phyloP scores from a whole-genome alignment of 2,888 invertebrate genomes.

The Branchinecta sandiegonensis region DNA sequence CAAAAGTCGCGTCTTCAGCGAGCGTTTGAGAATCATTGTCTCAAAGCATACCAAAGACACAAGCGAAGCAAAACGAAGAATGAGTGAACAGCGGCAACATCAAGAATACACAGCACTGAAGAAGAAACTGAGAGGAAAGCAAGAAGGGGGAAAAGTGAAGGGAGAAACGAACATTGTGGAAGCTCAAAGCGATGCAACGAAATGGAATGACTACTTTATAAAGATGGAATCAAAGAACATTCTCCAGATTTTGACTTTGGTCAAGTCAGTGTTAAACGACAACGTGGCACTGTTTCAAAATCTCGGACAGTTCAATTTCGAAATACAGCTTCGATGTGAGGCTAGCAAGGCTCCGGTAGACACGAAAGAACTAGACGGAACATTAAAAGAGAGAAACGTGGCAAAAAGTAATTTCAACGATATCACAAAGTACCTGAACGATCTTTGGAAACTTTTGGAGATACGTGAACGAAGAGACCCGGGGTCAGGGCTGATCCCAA shows the following conservation, averaged over 20 bases:
- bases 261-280: constrained; percentile 4
- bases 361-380: not conserved
- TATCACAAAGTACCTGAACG: not conserved
- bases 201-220: not conserved
- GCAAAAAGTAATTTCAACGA: not conserved
- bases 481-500: no score
- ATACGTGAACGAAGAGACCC: not conserved
- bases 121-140: constrained; percentile 5
- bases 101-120: not conserved
- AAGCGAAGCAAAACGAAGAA: constrained; percentile 1
- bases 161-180: not conserved
- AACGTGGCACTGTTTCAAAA: constrained; percentile 15
- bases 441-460: not conserved
- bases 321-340: not conserved
- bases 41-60: constrained; percentile 3
- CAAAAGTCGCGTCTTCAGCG: not conserved
- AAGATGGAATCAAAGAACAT: not conserved
- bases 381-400: not conserved
- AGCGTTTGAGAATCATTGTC: not conserved
- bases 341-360: not conserved
- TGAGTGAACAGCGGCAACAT: not conserved
- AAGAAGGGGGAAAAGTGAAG: not conserved
- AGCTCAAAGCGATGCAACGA: not conserved
- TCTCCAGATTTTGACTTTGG: not conserved
- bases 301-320: not conserved